Evolutionary conservation across 1,140 invertebrate species (phyloP).

Genomic region (Chironomus striatipennis): DNA sequence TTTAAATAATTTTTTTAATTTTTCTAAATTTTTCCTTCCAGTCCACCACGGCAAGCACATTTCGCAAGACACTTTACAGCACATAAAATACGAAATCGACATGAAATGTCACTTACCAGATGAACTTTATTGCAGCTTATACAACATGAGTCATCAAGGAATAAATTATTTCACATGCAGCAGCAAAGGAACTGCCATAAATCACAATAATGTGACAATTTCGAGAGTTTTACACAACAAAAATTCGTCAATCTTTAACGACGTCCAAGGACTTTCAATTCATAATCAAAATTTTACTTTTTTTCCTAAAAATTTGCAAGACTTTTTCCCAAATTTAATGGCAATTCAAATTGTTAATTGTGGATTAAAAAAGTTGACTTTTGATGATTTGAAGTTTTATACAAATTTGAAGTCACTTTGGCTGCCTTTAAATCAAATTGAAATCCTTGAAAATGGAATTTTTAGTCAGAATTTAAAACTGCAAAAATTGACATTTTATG

Average conservation of each 20-base stretch:
- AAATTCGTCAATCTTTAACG: neutral
- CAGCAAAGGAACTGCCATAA: neutral
- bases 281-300: neutral
- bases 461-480: neutral
- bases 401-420: neutral
- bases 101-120: neutral
- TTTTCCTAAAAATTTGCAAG: neutral
- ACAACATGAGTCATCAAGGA: conserved; percentile 11
- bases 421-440: neutral
- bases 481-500: neutral
- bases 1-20: no score
- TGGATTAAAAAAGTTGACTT: neutral
- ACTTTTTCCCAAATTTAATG: neutral
- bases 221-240: neutral
- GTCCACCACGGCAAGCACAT: neutral
- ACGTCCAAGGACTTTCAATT: neutral
- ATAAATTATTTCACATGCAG: neutral
- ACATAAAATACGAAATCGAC: neutral
- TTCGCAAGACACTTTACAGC: neutral
- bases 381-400: neutral
- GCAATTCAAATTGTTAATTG: neutral
- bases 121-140: neutral
- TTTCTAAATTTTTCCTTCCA: no score
- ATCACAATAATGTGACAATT: neutral
- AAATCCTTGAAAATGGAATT: neutral